Evolutionary conservation across 2,888 invertebrate species (phyloP).

Genomic region (Sarcophaga subvicina): DNA sequence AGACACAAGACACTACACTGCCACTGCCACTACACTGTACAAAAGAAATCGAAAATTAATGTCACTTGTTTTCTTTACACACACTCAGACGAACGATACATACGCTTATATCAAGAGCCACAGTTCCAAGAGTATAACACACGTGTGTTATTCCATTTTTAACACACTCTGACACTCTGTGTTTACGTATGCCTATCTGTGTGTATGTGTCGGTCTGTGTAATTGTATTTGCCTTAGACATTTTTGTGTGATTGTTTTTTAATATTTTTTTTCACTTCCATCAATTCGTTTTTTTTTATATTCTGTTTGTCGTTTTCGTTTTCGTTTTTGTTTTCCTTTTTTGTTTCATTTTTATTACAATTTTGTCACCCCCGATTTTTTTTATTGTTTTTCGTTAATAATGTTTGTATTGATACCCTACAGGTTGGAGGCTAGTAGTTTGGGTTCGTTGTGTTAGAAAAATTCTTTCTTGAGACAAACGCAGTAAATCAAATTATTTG

Average conservation of each 20-base stretch:
- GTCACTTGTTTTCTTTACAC: neutral
- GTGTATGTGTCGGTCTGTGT: neutral
- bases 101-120: too few relatives aligned
- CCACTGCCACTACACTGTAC: too few relatives aligned
- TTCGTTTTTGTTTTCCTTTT: neutral
- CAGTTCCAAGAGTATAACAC: neutral
- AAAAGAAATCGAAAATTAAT: slow-evolving; percentile 25
- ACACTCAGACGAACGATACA: neutral
- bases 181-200: neutral
- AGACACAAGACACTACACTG: neutral
- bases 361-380: slow-evolving; percentile 22
- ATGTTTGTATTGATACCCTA: neutral
- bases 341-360: slow-evolving; percentile 22
- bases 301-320: neutral
- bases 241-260: slow-evolving; percentile 20
- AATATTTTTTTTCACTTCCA: neutral
- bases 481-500: too few relatives aligned
- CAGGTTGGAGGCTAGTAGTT: too few relatives aligned
- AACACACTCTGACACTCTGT: too few relatives aligned
- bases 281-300: neutral
- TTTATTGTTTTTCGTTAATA: slow-evolving; percentile 14
- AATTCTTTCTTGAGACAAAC: too few relatives aligned
- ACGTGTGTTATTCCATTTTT: neutral
- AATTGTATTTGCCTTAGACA: neutral
- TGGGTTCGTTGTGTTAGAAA: too few relatives aligned